phyloP scores from a whole-genome alignment of 2,888 invertebrate species.

The Oxyteleia sp. region DNA sequence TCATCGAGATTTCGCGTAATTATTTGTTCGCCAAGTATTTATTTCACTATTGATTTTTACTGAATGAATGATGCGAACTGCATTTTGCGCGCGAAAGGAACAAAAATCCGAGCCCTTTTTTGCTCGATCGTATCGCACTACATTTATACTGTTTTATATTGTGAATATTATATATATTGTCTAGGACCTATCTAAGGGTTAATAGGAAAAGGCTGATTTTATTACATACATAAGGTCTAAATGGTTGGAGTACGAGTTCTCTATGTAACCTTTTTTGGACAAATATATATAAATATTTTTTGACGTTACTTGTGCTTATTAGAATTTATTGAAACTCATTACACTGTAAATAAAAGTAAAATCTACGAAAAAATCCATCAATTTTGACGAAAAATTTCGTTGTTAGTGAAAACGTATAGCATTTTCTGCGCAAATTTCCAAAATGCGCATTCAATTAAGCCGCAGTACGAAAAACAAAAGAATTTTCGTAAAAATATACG shows the following conservation, averaged over 20 bases:
- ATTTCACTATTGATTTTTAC: slow-evolving; percentile 7
- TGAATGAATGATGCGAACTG: slow-evolving; percentile 27
- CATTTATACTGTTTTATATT: slow-evolving; percentile 74
- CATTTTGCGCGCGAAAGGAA: slow-evolving; percentile 6
- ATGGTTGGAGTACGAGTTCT: slow-evolving; percentile 37
- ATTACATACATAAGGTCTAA: slow-evolving; percentile 65
- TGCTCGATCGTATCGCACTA: slow-evolving; percentile 47
- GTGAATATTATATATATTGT: slow-evolving; percentile 69
- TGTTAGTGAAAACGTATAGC: too few species aligned
- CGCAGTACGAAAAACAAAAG: too few species aligned
- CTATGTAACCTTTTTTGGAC: slow-evolving; percentile 21
- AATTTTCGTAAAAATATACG: too few species aligned
- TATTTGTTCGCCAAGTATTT: too few species aligned
- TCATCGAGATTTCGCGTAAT: too few species aligned
- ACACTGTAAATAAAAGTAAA: too few species aligned
- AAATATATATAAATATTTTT: not conserved
- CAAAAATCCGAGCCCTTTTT: slow-evolving; percentile 19
- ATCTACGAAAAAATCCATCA: too few species aligned
- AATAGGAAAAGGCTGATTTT: slow-evolving; percentile 79
- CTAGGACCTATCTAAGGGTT: slow-evolving; percentile 64
- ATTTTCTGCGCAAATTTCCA: too few species aligned
- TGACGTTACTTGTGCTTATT: not conserved
- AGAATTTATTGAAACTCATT: not conserved
- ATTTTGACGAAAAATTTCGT: too few species aligned
- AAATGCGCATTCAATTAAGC: too few species aligned